Percentiles rank a stretch among this genome's conserved stretches.
Conservation (phyloP, 2,888 invertebrate species). For the Noctua janthina region DNA sequence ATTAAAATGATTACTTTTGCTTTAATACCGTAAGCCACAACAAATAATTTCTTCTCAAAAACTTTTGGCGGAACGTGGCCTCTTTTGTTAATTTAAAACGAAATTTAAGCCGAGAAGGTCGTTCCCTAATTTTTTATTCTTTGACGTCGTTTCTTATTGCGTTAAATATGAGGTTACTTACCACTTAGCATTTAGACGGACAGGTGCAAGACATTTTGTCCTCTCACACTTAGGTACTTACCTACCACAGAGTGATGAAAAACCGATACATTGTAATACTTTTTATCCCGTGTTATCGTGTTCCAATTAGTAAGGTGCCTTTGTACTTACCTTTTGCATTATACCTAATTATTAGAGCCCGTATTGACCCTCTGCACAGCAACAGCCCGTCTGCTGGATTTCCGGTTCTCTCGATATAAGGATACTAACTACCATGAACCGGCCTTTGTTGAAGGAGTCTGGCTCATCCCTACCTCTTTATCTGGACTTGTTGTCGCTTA, state of each 20-base stretch:
- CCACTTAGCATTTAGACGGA: conserved; percentile 22
- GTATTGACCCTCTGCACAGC: neutral
- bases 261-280: neutral
- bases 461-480: neutral
- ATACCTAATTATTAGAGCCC: neutral
- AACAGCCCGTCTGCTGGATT: neutral
- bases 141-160: conserved; percentile 48
- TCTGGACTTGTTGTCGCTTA: neutral
- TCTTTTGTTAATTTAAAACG: conserved; percentile 69
- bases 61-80: conserved; percentile 60
- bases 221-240: neutral
- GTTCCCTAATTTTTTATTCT: conserved; percentile 52
- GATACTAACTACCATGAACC: neutral
- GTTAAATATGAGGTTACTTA: conserved; percentile 24
- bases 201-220: conserved; percentile 13
- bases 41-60: conserved; percentile 67
- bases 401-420: neutral
- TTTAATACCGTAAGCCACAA: conserved; percentile 67
- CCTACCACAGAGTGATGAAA: neutral
- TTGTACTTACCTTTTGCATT: neutral
- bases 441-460: neutral
- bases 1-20: conserved; percentile 70
- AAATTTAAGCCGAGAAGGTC: conserved; percentile 50
- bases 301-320: neutral
- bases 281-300: neutral